phyloP scores from a whole-genome alignment of 2,113 vertebrate species.

The Lates calcarifer region DNA sequence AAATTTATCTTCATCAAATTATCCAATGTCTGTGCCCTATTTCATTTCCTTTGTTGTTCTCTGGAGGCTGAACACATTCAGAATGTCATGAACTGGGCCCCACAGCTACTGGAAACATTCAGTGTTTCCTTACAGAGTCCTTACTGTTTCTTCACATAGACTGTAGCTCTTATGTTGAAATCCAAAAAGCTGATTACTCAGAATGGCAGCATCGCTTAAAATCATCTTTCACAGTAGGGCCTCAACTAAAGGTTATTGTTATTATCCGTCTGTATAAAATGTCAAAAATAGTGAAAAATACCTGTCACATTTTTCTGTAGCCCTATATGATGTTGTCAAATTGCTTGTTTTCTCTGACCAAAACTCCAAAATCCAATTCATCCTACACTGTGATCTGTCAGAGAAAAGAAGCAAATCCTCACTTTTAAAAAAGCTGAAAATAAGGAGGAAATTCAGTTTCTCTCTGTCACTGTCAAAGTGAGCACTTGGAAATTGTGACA shows the following conservation, averaged over 20 bases:
- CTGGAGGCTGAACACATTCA: neutral
- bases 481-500: too few relatives aligned
- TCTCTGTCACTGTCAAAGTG: too few relatives aligned
- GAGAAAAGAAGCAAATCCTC: too few relatives aligned
- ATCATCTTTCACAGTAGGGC: neutral
- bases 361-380: too few relatives aligned
- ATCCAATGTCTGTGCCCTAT: neutral
- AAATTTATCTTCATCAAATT: conserved; percentile 12
- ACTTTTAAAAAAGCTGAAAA: too few relatives aligned
- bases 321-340: too few relatives aligned
- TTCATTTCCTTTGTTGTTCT: conserved; percentile 17
- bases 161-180: neutral
- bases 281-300: too few relatives aligned
- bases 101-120: neutral
- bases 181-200: too few relatives aligned
- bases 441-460: too few relatives aligned
- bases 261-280: neutral
- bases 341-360: too few relatives aligned
- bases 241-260: neutral
- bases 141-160: neutral
- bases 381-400: too few relatives aligned
- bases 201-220: neutral
- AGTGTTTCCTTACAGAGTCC: neutral
- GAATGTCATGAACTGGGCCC: neutral
- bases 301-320: too few relatives aligned